phyloP scores from a whole-genome alignment of 2,113 vertebrate genomes.

The Lepus europaeus region DNA sequence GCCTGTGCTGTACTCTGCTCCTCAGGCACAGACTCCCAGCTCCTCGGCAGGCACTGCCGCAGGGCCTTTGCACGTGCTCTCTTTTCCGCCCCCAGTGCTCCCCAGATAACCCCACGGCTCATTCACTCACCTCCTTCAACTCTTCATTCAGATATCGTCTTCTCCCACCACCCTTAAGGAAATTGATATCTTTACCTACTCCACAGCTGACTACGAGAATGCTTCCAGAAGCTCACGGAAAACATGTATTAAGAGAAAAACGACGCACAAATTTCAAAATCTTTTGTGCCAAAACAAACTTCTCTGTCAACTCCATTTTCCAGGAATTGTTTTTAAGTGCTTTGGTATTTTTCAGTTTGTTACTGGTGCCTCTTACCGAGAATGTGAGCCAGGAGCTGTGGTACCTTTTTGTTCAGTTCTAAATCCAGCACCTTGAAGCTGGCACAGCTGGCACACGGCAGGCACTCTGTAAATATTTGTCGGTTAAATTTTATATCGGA shows the following conservation, averaged over 20 bases:
- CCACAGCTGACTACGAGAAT: too few species aligned
- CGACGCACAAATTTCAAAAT: too few species aligned
- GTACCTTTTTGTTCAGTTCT: conserved; percentile 22
- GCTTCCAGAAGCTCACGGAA: too few species aligned
- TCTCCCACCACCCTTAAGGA: background rate
- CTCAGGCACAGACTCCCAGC: too few species aligned
- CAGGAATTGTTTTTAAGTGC: too few species aligned
- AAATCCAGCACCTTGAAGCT: conserved; percentile 16
- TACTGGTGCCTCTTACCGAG: background rate
- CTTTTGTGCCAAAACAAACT: too few species aligned
- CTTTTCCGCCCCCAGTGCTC: background rate
- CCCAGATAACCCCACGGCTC: background rate
- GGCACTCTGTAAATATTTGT: background rate
- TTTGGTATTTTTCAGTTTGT: background rate
- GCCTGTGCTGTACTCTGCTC: background rate
- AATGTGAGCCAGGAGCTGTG: conserved; percentile 16
- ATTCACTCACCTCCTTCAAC: background rate
- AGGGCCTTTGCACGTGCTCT: background rate
- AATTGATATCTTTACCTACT: background rate
- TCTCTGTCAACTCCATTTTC: too few species aligned
- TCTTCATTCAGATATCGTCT: background rate
- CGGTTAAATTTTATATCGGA: conserved; percentile 20
- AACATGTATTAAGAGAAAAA: too few species aligned
- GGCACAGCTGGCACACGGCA: background rate
- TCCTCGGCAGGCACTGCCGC: background rate